phyloP scores from a whole-genome alignment of 1,140 invertebrate genomes.

The Drosophila pseudoobscura region DNA sequence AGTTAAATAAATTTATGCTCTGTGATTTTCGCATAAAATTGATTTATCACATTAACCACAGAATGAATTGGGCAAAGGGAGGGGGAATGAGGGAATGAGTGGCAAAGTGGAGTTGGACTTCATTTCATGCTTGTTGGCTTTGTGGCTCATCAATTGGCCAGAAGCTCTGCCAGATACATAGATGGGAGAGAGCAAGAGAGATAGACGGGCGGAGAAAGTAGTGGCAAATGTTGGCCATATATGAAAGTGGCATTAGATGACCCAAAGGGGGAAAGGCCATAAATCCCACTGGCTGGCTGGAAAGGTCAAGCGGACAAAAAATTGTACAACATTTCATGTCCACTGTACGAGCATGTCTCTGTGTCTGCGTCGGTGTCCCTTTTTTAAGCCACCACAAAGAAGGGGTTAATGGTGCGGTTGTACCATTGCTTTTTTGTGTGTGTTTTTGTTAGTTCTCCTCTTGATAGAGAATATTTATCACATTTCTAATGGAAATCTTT shows the following conservation, averaged over 20 bases:
- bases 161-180: conserved; percentile 28
- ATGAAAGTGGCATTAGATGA: conserved; percentile 70
- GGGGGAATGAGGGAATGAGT: not conserved
- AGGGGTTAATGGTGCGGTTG: conserved; percentile 72
- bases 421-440: not conserved
- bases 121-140: conserved; percentile 80
- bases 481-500: conserved; percentile 71
- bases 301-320: conserved; percentile 56
- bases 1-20: conserved; percentile 82
- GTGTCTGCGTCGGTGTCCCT: not conserved
- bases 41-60: conserved; percentile 81
- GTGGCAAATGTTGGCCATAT: conserved; percentile 44
- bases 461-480: conserved; percentile 60
- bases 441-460: conserved; percentile 2
- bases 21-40: conserved; percentile 81
- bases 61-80: conserved; percentile 38
- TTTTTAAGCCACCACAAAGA: conserved; percentile 70
- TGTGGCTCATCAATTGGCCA: conserved; percentile 75
- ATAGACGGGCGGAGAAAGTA: conserved; percentile 24
- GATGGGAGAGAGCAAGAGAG: conserved; percentile 9
- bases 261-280: conserved; percentile 60
- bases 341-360: not conserved
- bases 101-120: conserved; percentile 52
- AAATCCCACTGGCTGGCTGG: conserved; percentile 54
- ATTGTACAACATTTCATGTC: conserved; percentile 44